Evolutionary conservation across 2,113 vertebrate species (phyloP).

Genomic region (Marcusenius ussheri): DNA sequence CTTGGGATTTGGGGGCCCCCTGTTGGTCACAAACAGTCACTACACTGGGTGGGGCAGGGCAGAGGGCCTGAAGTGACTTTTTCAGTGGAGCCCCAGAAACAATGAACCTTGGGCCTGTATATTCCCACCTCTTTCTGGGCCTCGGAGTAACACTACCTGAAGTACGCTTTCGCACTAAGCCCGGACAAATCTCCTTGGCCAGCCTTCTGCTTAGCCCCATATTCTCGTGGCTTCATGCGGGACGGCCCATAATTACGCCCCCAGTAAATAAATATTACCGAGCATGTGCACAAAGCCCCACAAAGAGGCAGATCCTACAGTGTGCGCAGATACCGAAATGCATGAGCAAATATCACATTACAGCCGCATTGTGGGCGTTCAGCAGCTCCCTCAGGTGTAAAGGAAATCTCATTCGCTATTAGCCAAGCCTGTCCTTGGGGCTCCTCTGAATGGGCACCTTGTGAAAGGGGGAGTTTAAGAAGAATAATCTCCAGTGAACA

Average conservation of each 20-base stretch:
- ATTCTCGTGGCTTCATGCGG: background rate
- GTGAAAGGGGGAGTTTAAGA: background rate
- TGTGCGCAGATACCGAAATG: background rate
- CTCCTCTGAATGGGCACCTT: background rate
- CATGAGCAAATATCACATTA: conserved; percentile 1
- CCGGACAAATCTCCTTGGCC: background rate
- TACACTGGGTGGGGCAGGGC: background rate
- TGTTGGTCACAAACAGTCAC: background rate
- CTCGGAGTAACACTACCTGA: background rate
- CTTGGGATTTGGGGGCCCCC: background rate
- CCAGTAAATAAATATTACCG: background rate
- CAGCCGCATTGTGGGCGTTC: background rate
- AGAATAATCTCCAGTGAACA: conserved; percentile 11
- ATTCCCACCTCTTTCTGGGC: background rate
- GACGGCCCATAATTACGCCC: background rate
- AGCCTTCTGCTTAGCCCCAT: background rate
- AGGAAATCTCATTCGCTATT: background rate
- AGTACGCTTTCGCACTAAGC: background rate
- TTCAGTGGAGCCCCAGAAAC: background rate
- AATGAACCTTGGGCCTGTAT: background rate
- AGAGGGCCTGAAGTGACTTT: background rate
- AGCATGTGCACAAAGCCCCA: background rate
- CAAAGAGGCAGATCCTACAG: no score
- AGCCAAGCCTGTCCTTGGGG: background rate
- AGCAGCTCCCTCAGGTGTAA: background rate